A percentile compares a stretch with the other conserved stretches of the same genome.
Conservation (phyloP, 2,888 invertebrate species). For the Caenorhabditis drosophilae region DNA sequence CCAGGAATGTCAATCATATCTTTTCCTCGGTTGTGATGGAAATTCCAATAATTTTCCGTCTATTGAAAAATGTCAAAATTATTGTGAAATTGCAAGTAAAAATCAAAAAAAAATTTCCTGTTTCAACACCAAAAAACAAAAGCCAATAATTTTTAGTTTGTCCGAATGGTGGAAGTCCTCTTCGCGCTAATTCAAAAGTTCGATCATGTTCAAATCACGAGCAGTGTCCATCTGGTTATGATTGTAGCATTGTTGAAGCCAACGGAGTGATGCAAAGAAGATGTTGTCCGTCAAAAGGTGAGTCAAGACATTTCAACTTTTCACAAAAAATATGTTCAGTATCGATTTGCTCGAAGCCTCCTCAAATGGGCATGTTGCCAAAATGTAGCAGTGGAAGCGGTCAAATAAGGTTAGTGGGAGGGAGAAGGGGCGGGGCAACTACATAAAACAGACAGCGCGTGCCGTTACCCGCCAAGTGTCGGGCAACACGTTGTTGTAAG, state of each 20-base stretch:
- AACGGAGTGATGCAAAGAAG: conserved; percentile 46
- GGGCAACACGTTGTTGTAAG: conserved; percentile 12
- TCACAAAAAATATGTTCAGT: conserved; percentile 17
- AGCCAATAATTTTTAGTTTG: conserved; percentile 42
- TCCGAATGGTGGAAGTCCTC: conserved; percentile 54
- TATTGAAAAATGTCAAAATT: conserved; percentile 51
- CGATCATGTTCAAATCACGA: conserved; percentile 45
- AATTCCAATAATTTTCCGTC: conserved; percentile 60
- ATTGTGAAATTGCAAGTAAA: conserved; percentile 54
- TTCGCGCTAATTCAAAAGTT: conserved; percentile 48
- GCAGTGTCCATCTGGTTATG: conserved; percentile 50
- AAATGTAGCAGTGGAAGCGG: conserved; percentile 50
- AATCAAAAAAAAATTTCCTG: neutral
- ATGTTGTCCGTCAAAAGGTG: conserved; percentile 56
- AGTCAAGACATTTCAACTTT: neutral
- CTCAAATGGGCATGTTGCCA: conserved; percentile 49
- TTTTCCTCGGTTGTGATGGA: conserved; percentile 57
- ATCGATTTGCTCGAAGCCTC: conserved; percentile 48
- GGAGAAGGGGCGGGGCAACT: conserved; percentile 1
- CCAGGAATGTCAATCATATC: conserved; percentile 53
- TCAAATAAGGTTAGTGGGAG: conserved; percentile 45
- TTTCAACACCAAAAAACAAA: neutral
- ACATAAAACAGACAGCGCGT: conserved; percentile 15
- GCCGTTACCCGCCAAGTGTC: conserved; percentile 21
- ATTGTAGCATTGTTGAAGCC: conserved; percentile 50